Base-by-base conservation (phyloP, 2,797 vertebrate genomes). In the Pangasius mekongensis region DNA sequence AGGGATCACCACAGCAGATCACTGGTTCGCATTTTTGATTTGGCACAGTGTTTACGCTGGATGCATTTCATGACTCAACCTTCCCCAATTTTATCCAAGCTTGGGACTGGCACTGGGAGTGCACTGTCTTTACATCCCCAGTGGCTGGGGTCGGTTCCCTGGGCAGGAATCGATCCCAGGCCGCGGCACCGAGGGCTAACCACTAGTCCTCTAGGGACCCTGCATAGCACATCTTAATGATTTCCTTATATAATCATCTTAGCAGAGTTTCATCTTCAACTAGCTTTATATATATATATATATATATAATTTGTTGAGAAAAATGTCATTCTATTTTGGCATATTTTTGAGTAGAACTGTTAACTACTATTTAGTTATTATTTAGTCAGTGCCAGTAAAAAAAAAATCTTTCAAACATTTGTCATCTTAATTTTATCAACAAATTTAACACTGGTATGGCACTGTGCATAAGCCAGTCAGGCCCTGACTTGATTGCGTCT, bases 401-500 rank as follows among this genome's bases (percentile, higher is more conserved):
- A 43, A 43, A 30, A 24, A 27, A 73, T 1, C 4, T 30, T 67
- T 20, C 11, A 64, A 60, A 83, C 39, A 47, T 47, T 83, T 64
- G 36, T 47, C 81, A 64, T 47, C 24, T 16, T 64, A 24, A 81
- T 24, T 11, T 52, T 24, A 5, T 36, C 52, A 27, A 82, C 56
- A 60, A 62, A 83, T n/a, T n/a, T 2, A 83, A 83, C 36, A 64
- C 20, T 16, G 39, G 20, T 43, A 82, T 4, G 39, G 18, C 27
- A 58, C 66, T 33, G 14, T 22, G 56, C 10, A 16, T 6, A 77
- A 84, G 13, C 16, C 74, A 64, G 39, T 43, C 58, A 30, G 27
- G 24, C 84, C 77, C n/a, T 86, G 39, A 88, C 43, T 83, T 49
- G 84, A 83, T 69, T 56, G 36, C 43, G 69, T 86, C 84, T 30